Base-by-base conservation (phyloP, 64 coral and sea anemone species). In the Exaiptasia diaphana region DNA sequence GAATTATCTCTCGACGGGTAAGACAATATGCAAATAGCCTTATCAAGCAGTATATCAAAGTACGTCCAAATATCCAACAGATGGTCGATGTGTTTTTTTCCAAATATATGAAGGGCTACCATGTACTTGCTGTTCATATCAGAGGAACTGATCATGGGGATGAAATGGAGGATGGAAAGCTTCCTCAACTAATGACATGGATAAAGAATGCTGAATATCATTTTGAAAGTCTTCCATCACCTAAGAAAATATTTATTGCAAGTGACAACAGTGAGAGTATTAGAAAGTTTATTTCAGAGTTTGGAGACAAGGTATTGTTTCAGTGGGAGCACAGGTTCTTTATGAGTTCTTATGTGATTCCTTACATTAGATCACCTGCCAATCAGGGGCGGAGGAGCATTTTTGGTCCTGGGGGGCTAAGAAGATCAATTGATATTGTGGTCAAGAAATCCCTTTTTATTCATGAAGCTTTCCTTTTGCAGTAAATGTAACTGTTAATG, bases 201-300 rank as follows among this genome's bases (percentile, higher is more conserved):
- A 55, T 77, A 13, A 31, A 82, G 46, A 76, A 50, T 29, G 90
- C 90, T 18, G 17, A 44, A 59, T 54, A 10, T 15, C 68, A 87
- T 42, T 50, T 87, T 18, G 41, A 76, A 18, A 82, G 73, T 39
- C 35, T 93, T 18, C 48, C 67, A 4, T 35, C 36, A 33, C 90
- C 83, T 36, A 93, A 78, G 37, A 93, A 67, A 81, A 87, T 93
- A 2, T 93, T 87, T 43, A 54, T 93, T 74, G 90, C 90, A 9
- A 93, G 90, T 76, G 90, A 93, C 67, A 93, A 87, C 25, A 39
- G 61, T 53, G 84, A 93, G 68, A 55, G 67, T 22, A 82, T 93
- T 8, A 82, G 50, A 12, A 87, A 68, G 38, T 93, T 93, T 55
- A 10, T 87, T 24, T 55, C 28, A 3, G 62, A 27, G 28, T 93